These are phyloP conservation scores for Ptychoptera albimana DNA, from an alignment of 2,888 invertebrate species.

Conservation along the genomic window DNA sequence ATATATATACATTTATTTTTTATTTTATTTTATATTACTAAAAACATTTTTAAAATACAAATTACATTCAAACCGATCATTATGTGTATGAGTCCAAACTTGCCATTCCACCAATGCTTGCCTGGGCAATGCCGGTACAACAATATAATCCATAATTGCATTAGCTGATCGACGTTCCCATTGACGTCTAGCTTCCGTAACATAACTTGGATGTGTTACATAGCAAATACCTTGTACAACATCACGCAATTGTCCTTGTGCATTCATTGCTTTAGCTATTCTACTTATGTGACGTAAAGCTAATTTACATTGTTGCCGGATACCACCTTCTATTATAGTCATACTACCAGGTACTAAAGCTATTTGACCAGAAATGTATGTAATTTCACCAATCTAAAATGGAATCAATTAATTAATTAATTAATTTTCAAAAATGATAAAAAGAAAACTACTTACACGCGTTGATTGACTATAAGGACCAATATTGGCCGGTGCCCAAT, in stretches of 20 bases:
- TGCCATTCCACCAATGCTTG: conserved; percentile 82
- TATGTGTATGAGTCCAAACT: conserved; percentile 79
- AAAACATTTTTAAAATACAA: conserved; percentile 9
- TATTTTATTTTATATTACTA: neutral
- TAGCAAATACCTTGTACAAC: conserved; percentile 83
- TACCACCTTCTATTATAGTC: conserved; percentile 58
- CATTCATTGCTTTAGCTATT: conserved; percentile 64
- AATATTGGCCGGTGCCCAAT: conserved; percentile 97
- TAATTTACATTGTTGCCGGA: conserved; percentile 65
- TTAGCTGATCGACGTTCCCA: conserved; percentile 73
- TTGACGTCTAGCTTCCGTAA: conserved; percentile 60
- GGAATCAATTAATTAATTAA: conserved; percentile 2
- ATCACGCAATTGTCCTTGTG: conserved; percentile 61
- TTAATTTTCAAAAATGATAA: neutral
- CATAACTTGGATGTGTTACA: conserved; percentile 52
- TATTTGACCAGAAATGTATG: conserved; percentile 84
- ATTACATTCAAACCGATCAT: conserved; percentile 75
- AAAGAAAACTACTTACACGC: conserved; percentile 37
- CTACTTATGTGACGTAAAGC: conserved; percentile 70
- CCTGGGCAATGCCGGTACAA: conserved; percentile 65
- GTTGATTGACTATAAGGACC: conserved; percentile 92
- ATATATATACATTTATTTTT: no score
- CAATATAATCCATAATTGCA: conserved; percentile 75
- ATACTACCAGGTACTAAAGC: conserved; percentile 72
- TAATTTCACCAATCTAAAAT: conserved; percentile 58